Percentiles rank a stretch among this genome's conserved stretches.
Conservation (phyloP, 2,888 invertebrate genomes). For the Shargacucullia verbasci region DNA sequence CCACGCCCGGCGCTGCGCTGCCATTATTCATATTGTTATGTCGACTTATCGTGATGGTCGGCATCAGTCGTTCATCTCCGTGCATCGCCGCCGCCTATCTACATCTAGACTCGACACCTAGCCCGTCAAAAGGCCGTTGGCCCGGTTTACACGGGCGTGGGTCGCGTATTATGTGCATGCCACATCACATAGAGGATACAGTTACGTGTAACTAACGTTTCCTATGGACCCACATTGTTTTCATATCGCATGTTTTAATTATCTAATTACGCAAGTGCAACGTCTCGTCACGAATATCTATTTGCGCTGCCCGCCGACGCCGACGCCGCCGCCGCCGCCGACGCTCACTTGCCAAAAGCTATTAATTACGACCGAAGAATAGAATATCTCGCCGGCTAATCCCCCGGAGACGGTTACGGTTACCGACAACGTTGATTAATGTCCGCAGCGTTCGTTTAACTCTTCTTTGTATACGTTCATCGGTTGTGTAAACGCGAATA, state of each 20-base stretch:
- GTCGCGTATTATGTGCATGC: slow-evolving; percentile 74
- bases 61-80: slow-evolving; percentile 65
- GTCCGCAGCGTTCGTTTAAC: slow-evolving; percentile 82
- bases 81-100: slow-evolving; percentile 59
- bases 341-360: slow-evolving; percentile 87
- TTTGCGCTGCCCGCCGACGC: slow-evolving; percentile 73
- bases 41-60: slow-evolving; percentile 60
- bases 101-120: slow-evolving; percentile 70
- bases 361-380: slow-evolving; percentile 87
- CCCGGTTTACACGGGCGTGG: slow-evolving; percentile 79
- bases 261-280: slow-evolving; percentile 80
- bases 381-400: slow-evolving; percentile 86
- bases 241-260: slow-evolving; percentile 77
- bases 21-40: slow-evolving; percentile 69
- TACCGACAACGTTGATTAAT: slow-evolving; percentile 87
- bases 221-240: slow-evolving; percentile 75
- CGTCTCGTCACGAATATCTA: slow-evolving; percentile 77
- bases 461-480: slow-evolving; percentile 78
- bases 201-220: slow-evolving; percentile 73
- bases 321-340: slow-evolving; percentile 46
- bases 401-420: slow-evolving; percentile 86
- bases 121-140: slow-evolving; percentile 78
- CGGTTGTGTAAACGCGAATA: slow-evolving; percentile 81
- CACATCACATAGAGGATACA: slow-evolving; percentile 70
- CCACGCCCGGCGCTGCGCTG: slow-evolving; percentile 58